These are phyloP conservation scores for Amorpha juglandis DNA, from an alignment of 2,888 invertebrate species.

Conservation along the genomic window DNA sequence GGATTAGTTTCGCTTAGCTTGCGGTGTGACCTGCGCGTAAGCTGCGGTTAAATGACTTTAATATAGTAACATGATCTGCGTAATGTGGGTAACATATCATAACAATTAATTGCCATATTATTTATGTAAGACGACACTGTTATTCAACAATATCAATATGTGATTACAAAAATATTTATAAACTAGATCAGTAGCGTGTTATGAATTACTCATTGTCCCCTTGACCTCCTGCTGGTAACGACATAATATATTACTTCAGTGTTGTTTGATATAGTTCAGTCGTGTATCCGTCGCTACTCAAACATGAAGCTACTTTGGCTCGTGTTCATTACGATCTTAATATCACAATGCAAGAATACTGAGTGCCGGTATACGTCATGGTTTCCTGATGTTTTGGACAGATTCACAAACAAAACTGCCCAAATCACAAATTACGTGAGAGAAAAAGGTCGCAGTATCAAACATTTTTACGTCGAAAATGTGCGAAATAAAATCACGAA, in stretches of 20 bases:
- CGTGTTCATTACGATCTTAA: constrained; percentile 53
- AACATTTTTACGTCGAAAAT: constrained; percentile 62
- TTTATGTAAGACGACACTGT: constrained; percentile 22
- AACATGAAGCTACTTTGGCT: constrained; percentile 61
- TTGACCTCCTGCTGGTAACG: constrained; percentile 55
- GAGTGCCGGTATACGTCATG: constrained; percentile 58
- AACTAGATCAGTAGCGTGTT: constrained; percentile 35
- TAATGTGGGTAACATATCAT: neutral
- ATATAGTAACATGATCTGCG: neutral
- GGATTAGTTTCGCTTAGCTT: too few relatives aligned
- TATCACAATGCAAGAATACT: constrained; percentile 43
- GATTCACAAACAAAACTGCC: constrained; percentile 62
- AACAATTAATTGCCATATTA: neutral
- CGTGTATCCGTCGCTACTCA: constrained; percentile 35
- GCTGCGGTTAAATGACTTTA: neutral
- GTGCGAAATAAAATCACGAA: constrained; percentile 62
- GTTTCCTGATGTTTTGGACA: constrained; percentile 66
- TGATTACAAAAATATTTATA: constrained; percentile 35
- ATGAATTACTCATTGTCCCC: constrained; percentile 53
- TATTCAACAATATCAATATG: constrained; percentile 36
- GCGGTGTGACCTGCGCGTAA: too few relatives aligned
- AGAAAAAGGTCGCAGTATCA: constrained; percentile 62
- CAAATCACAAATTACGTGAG: constrained; percentile 64
- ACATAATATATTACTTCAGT: constrained; percentile 56
- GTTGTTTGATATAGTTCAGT: constrained; percentile 57